Evolutionary conservation across 2,797 vertebrate genomes (phyloP).

Genomic region (Rhodeus uyekii): DNA sequence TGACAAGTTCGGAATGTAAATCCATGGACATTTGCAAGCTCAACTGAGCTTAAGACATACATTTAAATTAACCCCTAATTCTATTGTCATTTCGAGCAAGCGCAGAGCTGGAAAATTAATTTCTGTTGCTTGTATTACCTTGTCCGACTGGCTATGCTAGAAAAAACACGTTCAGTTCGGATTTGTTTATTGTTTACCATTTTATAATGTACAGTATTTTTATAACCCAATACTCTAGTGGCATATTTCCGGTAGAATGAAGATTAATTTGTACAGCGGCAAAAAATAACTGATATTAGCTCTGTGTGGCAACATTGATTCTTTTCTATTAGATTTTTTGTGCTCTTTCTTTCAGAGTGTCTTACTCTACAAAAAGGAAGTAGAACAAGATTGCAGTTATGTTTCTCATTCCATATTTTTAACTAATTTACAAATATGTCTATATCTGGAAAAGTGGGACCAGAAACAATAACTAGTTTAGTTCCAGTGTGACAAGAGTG

Average conservation of each 20-base stretch:
- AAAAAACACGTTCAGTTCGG: slow-evolving; percentile 52
- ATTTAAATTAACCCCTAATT: slow-evolving; percentile 59
- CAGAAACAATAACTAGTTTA: slow-evolving; percentile 27
- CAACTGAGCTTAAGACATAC: slow-evolving; percentile 44
- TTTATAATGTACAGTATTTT: slow-evolving; percentile 43
- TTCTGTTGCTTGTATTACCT: slow-evolving; percentile 52
- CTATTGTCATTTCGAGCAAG: slow-evolving; percentile 43
- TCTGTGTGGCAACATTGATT: slow-evolving; percentile 33
- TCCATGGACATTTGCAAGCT: slow-evolving; percentile 45
- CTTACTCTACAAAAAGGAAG: slow-evolving; percentile 26
- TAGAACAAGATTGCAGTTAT: slow-evolving; percentile 32
- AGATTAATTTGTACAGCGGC: slow-evolving; percentile 46
- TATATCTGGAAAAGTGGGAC: slow-evolving; percentile 5
- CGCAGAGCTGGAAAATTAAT: slow-evolving; percentile 56
- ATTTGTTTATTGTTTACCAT: slow-evolving; percentile 54
- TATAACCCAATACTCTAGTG: slow-evolving; percentile 31
- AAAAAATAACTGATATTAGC: slow-evolving; percentile 43
- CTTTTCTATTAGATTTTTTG: slow-evolving; percentile 37
- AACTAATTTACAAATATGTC: slow-evolving; percentile 27
- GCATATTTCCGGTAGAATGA: slow-evolving; percentile 50
- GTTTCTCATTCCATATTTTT: slow-evolving; percentile 30
- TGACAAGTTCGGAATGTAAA: slow-evolving; percentile 50
- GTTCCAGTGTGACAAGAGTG: slow-evolving; percentile 13
- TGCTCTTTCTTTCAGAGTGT: slow-evolving; percentile 22
- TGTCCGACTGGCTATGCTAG: slow-evolving; percentile 37